Base-by-base conservation (phyloP, 92 coral and sea anemone species). In the Actinernus sp. region DNA sequence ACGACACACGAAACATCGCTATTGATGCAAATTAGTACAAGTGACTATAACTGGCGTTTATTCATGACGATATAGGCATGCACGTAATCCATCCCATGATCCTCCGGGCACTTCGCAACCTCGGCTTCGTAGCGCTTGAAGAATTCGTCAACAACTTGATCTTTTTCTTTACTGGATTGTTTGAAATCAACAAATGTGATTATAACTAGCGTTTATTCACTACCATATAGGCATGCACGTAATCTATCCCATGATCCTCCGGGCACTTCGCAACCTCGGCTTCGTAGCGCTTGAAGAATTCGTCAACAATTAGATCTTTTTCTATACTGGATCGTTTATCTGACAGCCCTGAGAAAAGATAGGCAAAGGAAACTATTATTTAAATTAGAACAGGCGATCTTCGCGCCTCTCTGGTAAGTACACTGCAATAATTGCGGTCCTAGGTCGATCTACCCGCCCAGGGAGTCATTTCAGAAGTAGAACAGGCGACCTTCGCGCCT, bases 21-120 rank as follows among this genome's bases (percentile, higher is more conserved):
- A n/a, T n/a, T n/a, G n/a, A n/a, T n/a, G n/a, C n/a, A n/a, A n/a
- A n/a, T n/a, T n/a, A n/a, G 0, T 31, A 26, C 4, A 27, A 3
- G 12, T 25, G 7, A 27, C 25, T n/a, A 27, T 64, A 10, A 40
- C 33, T 21, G 9, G 10, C 40, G 61, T 41, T 88, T 88, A 40
- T 68, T 56, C 27, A 89, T 68, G 18, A 89, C 88, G 16, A 89
- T 61, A 54, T 84, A 89, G 47, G 90, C 89, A 38, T 84, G 84
- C 3, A 89, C 88, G 26, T 78, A 79, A 55, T 89, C 88, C 87
- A 79, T 57, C 54, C 81, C 96, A 57, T 89, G 88, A 41, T 83
- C 71, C 50, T 79, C 78, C 1, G 96, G 96, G 41, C 54, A 44
- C 47, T 53, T 44, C 26, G 82, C 82, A 26, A 89, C 85, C 23